These are phyloP conservation scores for Therioaphis trifolii DNA, from an alignment of 2,888 invertebrate genomes.

Conservation along the genomic window DNA sequence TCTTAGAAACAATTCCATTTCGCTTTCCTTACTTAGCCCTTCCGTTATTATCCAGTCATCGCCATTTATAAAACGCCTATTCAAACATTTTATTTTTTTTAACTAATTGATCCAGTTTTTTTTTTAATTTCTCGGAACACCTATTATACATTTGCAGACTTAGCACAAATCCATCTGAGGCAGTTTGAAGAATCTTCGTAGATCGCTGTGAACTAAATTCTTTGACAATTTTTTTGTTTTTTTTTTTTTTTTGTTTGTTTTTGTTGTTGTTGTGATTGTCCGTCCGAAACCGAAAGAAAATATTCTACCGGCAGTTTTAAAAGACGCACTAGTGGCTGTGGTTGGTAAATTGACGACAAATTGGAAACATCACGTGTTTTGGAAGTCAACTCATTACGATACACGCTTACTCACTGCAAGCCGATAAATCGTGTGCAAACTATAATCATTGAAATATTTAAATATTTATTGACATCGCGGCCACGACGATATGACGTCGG, in stretches of 20 bases:
- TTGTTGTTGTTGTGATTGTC: background rate
- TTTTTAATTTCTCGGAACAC: constrained; percentile 59
- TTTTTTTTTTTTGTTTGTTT: no score
- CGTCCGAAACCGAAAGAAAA: background rate
- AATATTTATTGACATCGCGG: background rate
- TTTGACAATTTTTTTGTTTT: constrained; percentile 38
- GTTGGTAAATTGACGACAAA: background rate
- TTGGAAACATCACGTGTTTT: background rate
- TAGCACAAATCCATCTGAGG: constrained; percentile 45
- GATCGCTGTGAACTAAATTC: constrained; percentile 6
- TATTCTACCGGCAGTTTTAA: background rate
- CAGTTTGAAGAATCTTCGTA: constrained; percentile 41
- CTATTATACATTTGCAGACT: constrained; percentile 50
- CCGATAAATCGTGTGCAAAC: background rate
- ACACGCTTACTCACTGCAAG: background rate
- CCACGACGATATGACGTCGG: background rate
- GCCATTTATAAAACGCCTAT: constrained; percentile 58
- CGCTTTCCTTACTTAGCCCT: constrained; percentile 60
- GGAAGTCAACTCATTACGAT: background rate
- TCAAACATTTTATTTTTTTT: constrained; percentile 46
- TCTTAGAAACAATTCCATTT: constrained; percentile 59
- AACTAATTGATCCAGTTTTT: constrained; percentile 49
- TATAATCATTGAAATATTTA: background rate
- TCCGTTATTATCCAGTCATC: constrained; percentile 57
- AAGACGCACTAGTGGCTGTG: background rate